These are phyloP conservation scores for Morpho achilles DNA, from an alignment of 2,888 invertebrate species.

Conservation along the genomic window DNA sequence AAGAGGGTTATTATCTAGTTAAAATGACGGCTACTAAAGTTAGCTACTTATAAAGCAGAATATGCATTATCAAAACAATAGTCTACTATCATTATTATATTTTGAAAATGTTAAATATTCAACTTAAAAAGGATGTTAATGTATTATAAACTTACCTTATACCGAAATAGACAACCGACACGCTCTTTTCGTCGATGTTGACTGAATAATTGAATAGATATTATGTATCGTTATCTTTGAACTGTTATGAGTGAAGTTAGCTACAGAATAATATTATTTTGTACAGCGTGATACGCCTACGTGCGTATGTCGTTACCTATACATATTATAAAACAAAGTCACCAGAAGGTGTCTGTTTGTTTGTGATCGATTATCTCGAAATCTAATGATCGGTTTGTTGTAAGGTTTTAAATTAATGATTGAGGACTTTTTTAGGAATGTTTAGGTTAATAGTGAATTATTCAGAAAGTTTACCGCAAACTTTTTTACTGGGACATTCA, in stretches of 20 bases:
- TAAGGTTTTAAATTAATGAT: background rate
- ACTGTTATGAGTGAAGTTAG: constrained; percentile 9
- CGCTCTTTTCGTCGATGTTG: constrained; percentile 2
- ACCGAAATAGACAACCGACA: background rate
- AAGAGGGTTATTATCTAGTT: background rate
- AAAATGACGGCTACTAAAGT: constrained; percentile 1
- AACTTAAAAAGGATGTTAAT: background rate
- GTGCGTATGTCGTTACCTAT: background rate
- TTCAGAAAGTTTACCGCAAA: too few relatives aligned
- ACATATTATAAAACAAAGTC: too few relatives aligned
- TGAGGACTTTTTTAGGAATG: too few relatives aligned
- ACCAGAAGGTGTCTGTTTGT: too few relatives aligned
- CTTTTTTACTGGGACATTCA: too few relatives aligned
- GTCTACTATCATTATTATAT: too few relatives aligned
- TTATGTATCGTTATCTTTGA: too few relatives aligned
- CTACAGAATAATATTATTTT: background rate
- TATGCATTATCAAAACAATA: too few relatives aligned
- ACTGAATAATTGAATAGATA: constrained; percentile 3
- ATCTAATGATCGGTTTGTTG: background rate
- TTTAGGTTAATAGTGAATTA: too few relatives aligned
- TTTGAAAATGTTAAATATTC: too few relatives aligned
- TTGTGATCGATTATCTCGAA: too few relatives aligned
- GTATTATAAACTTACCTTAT: background rate
- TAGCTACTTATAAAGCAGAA: background rate
- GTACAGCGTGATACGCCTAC: background rate